phyloP scores from a whole-genome alignment of 2,113 vertebrate genomes.

The Scophthalmus maximus region DNA sequence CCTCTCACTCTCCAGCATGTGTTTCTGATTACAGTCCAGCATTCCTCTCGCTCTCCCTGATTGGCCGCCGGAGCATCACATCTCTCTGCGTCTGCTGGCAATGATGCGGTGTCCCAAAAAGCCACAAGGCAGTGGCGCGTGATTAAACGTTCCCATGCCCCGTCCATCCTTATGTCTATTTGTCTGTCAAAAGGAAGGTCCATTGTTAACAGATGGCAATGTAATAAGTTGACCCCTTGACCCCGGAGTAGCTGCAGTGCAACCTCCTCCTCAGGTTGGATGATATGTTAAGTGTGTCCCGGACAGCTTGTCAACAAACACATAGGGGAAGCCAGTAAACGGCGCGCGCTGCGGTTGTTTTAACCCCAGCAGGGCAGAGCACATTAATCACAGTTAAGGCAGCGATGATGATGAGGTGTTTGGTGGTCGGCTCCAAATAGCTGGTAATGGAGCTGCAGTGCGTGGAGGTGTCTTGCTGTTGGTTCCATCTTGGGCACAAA shows the following conservation, averaged over 20 bases:
- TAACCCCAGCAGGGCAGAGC: conserved; percentile 74
- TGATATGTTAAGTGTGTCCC: conserved; percentile 86
- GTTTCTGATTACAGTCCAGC: conserved; percentile 72
- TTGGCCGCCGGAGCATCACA: conserved; percentile 55
- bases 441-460: conserved; percentile 54
- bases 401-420: conserved; percentile 80
- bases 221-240: conserved; percentile 84
- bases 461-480: conserved; percentile 32
- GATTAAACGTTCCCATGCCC: conserved; percentile 78
- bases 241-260: conserved; percentile 69
- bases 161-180: conserved; percentile 64
- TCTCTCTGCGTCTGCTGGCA: conserved; percentile 44
- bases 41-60: conserved; percentile 54
- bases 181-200: conserved; percentile 77
- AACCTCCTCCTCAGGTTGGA: conserved; percentile 74
- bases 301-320: conserved; percentile 91
- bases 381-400: conserved; percentile 79
- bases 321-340: conserved; percentile 75
- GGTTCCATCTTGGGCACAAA: conserved; percentile 20
- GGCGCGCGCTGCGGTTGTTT: conserved; percentile 71
- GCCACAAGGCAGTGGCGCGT: conserved; percentile 37
- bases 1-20: conserved; percentile 69
- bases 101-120: conserved; percentile 58
- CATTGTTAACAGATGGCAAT: conserved; percentile 84
- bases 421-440: conserved; percentile 70